Evolutionary conservation across 2,888 invertebrate species (phyloP), one percentile per base, ranked within the genome.

Genomic region (Calameuta filiformis): DNA sequence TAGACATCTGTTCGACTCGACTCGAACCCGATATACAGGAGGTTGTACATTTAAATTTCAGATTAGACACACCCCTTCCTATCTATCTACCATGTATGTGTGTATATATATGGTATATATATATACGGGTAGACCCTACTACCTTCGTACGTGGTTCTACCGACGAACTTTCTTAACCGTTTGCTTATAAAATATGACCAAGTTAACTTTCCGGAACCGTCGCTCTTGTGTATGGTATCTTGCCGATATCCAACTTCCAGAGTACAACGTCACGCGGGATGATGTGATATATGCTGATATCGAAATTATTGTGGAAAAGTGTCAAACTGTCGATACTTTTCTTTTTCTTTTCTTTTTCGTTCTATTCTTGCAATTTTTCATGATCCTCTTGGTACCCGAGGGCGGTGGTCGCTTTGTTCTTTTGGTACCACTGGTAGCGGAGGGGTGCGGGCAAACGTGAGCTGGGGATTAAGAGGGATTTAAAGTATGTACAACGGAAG

Each of bases 21-120:
- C 68, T 75, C 76, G 75, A 78, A 78, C 69, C 76, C 73, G 76
- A 78, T 78, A 76, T 73, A 78, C 76, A 76, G 76, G 69, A 75
- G 78, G 56, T 35, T 76, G 34, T 37, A 69, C 78, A 78, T 78
- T 78, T 78, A 78, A 78, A 78, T 78, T 78, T 78, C 73, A 78
- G 76, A 78, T 78, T 40, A 78, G 78, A 71, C 30, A 30, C 37
- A 71, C 71, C 31, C 34, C 34, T 31, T 71, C 33, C 30, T 71
- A 31, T 33, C 71, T 71, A 4, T 69, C 69, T 71, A 31, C 34
- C 71, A 71, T 1, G 2, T n/a, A 4, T n/a, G 6, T 69, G 4
- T 69, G 0, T 69, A 23, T 69, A 23, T 69, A n/a, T n/a, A n/a
- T n/a, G n/a, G 31, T 30, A 33, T 30, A 71, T 69, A 6, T 71